Base-by-base conservation (phyloP, 2,888 invertebrate genomes). In the Troglohyphantes excavatus region DNA sequence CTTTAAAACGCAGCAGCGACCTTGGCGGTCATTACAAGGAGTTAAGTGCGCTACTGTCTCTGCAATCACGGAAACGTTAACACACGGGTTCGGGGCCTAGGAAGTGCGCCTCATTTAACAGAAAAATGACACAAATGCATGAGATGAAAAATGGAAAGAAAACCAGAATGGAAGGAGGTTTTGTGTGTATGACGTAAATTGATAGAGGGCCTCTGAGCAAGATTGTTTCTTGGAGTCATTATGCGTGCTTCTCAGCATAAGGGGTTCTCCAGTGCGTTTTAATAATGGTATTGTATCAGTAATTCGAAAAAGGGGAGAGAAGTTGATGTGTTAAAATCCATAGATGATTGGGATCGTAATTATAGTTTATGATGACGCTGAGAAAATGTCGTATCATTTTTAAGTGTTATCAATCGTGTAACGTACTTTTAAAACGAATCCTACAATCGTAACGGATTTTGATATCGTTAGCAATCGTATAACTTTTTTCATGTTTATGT, bases 51-150 rank as follows among this genome's bases (percentile, higher is more conserved):
- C 43, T 43, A 78, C 61, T 63, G 61, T 39, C 2, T 26, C 2
- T n/a, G 43, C 61, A 23, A 78, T 78, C 78, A 78, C 78, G 78
- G 78, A 78, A 78, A 78, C 65, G 78, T 65, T 43, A 78, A 39
- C 78, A 43, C 65, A 63, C 39, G 21, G 19, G 19, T 23, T 33
- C 26, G 46, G 39, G 46, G 11, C 63, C 13, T 72, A 72, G 78
- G 78, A 78, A 78, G 43, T 65, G 63, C 78, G 78, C 63, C 78
- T 78, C 78, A 78, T 78, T 78, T 65, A 29, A 43, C 63, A 19
- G 23, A 39, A 26, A 78, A 78, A 78, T 78, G 21, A 78, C 65
- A 78, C 39, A 29, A 23, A 27, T 59, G 75, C 75, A 29, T 75
- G 75, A 19, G 29, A 65, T 39, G 26, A n/a, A 53, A 53, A 53